phyloP scores from a whole-genome alignment of 2,888 invertebrate species.

The Plagodis pulveraria region DNA sequence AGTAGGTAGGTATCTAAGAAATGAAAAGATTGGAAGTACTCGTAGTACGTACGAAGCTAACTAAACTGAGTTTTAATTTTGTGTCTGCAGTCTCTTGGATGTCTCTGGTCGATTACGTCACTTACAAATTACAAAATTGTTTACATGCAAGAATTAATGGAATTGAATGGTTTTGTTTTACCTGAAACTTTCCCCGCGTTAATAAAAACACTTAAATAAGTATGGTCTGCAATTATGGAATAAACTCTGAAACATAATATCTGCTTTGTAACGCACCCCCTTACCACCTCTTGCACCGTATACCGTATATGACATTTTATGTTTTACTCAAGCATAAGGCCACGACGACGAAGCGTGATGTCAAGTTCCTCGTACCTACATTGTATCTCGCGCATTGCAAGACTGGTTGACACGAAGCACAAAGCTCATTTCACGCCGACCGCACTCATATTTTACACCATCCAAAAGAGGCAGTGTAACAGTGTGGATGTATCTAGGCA shows the following conservation, averaged over 20 bases:
- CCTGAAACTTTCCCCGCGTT: too few species aligned
- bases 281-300: too few species aligned
- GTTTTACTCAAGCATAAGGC: slow-evolving; percentile 13
- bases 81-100: too few species aligned
- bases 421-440: slow-evolving; percentile 76
- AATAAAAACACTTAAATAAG: too few species aligned
- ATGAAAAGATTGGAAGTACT: not conserved
- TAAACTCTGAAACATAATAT: not conserved
- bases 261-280: not conserved
- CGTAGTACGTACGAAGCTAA: too few species aligned
- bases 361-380: slow-evolving; percentile 33
- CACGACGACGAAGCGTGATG: not conserved
- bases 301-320: slow-evolving; percentile 11
- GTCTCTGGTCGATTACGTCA: too few species aligned
- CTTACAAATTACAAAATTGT: too few species aligned
- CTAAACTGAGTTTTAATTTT: too few species aligned
- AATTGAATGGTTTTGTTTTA: too few species aligned
- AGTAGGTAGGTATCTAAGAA: not conserved
- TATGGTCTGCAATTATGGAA: too few species aligned
- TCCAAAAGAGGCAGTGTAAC: slow-evolving; percentile 51
- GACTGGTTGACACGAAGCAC: slow-evolving; percentile 57
- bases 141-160: too few species aligned
- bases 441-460: slow-evolving; percentile 75
- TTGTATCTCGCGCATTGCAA: slow-evolving; percentile 46
- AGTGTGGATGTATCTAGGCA: slow-evolving; percentile 7